phyloP scores from a whole-genome alignment of 2,797 vertebrate genomes.

The Channa striata region DNA sequence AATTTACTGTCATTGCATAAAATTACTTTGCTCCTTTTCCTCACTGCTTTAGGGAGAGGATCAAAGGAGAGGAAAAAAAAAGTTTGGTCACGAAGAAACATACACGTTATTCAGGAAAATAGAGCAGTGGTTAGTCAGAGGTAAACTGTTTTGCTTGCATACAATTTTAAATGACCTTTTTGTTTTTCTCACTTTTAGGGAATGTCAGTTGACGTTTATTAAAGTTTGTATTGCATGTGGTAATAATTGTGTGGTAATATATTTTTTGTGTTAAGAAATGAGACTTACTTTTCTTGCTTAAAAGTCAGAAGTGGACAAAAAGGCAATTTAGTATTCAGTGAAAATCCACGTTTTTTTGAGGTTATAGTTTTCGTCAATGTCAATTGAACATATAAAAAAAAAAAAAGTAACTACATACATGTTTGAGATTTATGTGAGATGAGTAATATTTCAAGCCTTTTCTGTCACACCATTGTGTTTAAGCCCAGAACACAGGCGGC shows the following conservation, averaged over 20 bases:
- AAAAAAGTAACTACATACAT: not conserved
- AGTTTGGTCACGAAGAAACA: not conserved
- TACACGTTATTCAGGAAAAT: not conserved
- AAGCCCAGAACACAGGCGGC: conserved; percentile 16
- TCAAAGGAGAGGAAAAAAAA: not conserved
- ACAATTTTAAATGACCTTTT: not conserved
- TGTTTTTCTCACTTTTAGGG: not conserved
- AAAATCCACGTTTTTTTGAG: no score
- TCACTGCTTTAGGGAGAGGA: not conserved
- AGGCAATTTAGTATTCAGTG: no score
- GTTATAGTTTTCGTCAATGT: no score
- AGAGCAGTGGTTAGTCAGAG: not conserved
- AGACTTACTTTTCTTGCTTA: not conserved
- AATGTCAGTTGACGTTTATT: not conserved
- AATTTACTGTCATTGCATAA: not conserved
- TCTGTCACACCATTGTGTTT: not conserved
- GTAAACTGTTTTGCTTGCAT: not conserved
- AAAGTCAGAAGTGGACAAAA: no score
- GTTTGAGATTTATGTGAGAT: not conserved
- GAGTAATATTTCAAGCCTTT: conserved; percentile 5
- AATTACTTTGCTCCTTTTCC: not conserved
- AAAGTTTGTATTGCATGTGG: not conserved
- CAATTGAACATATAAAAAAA: no score
- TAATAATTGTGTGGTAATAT: not conserved
- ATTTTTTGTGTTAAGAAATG: not conserved